Conservation (phyloP, 1,140 invertebrate species). For the Halotydeus destructor region DNA sequence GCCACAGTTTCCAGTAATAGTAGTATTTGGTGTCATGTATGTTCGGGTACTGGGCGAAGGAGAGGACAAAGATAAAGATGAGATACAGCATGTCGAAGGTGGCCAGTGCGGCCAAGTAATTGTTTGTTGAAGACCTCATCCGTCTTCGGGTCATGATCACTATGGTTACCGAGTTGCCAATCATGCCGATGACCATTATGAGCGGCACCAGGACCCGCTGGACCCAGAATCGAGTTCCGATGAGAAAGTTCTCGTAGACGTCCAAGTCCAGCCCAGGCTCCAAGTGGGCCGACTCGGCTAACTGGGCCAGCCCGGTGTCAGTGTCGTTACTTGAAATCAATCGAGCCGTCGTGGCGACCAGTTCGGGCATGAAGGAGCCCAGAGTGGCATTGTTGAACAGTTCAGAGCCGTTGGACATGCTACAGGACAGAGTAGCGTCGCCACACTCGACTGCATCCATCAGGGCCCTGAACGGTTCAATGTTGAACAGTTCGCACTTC, state of each 20-base stretch:
- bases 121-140: constrained; percentile 51
- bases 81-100: constrained; percentile 47
- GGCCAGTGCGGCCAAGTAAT: constrained; percentile 46
- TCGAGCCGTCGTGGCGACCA: not conserved
- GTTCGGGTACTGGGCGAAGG: constrained; percentile 35
- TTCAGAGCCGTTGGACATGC: not conserved
- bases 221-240: constrained; percentile 34
- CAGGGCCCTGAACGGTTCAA: too few relatives aligned
- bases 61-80: constrained; percentile 39
- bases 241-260: constrained; percentile 21
- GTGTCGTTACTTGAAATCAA: not conserved
- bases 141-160: constrained; percentile 46
- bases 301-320: not conserved
- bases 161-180: constrained; percentile 47
- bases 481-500: too few relatives aligned
- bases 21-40: constrained; percentile 26
- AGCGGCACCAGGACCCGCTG: constrained; percentile 44
- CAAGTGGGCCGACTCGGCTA: not conserved
- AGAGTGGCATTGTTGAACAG: not conserved
- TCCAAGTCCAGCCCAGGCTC: constrained; percentile 6
- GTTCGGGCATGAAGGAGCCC: not conserved
- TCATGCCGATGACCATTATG: constrained; percentile 39
- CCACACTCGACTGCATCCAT: too few relatives aligned
- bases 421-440: too few relatives aligned
- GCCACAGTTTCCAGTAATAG: constrained; percentile 32